Base-by-base conservation (phyloP, 2,888 invertebrate genomes). In the Cordilura impudica region DNA sequence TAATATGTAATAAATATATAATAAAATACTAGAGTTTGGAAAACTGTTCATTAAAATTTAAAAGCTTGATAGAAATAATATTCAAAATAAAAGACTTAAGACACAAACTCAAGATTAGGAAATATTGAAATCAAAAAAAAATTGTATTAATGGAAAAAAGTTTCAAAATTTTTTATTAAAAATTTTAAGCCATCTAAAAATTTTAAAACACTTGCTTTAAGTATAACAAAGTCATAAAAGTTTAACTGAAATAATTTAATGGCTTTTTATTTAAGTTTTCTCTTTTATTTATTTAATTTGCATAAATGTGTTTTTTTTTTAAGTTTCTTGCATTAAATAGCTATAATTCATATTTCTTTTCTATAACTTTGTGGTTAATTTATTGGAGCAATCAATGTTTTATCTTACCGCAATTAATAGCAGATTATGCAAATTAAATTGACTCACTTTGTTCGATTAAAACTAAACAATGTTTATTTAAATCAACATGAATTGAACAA, bases 401-500 rank as follows among this genome's bases (percentile, higher is more conserved):
- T 82, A 84, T 85, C 84, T 83, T 81, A 73, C 66, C 85, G 83
- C 86, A 86, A 86, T 86, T 86, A 86, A 86, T 85, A 86, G 85
- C 81, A 85, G 86, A 85, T 86, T 86, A 86, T 86, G 86, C 85
- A 86, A 86, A 86, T 86, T 56, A 63, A 53, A 70, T 65, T 61
- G 49, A 47, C 26, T 69, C 29, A 63, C 31, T 72, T 53, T 66
- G 49, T 51, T 71, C 65, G 26, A 71, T 39, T 61, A 56, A 67
- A 67, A 43, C 39, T 6, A 31, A 63, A 73, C 63, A 54, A 29
- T 66, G 45, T 71, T n/a, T 56, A 31, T 39, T 63, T 43, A 23
- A 51, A 69, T 51, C 19, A 43, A 51, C 47, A 35, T 21, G 35
- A 31, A 45, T 10, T 54, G 12, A 14, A 63, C 1, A 19, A 45